phyloP scores from a whole-genome alignment of 2,888 invertebrate species.

The Xylocampa areola region DNA sequence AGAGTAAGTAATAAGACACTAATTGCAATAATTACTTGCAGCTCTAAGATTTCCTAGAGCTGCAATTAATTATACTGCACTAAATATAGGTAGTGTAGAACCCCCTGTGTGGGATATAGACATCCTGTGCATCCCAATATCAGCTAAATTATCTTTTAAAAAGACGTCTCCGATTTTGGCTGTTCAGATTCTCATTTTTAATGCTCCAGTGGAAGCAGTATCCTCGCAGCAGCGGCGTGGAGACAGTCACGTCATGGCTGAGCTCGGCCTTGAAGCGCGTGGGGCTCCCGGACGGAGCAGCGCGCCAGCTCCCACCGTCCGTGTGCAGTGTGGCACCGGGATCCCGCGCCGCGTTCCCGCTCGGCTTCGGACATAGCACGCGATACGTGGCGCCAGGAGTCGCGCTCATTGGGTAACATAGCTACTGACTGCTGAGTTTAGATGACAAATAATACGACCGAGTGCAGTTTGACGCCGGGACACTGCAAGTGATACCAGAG shows the following conservation, averaged over 20 bases:
- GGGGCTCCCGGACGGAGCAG: conserved; percentile 83
- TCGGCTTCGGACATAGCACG: conserved; percentile 97
- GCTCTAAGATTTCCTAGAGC: too few relatives aligned
- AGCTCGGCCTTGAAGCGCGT: conserved; percentile 76
- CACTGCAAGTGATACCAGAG: too few relatives aligned
- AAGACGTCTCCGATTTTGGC: too few relatives aligned
- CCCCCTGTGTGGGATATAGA: too few relatives aligned
- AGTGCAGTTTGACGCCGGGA: too few relatives aligned
- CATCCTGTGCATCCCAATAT: too few relatives aligned
- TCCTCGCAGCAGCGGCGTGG: conserved; percentile 87
- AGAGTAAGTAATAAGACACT: too few relatives aligned
- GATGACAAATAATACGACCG: too few relatives aligned
- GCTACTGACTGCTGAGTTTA: background rate
- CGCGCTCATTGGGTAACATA: conserved; percentile 95
- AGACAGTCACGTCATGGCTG: conserved; percentile 88
- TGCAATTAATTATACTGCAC: too few relatives aligned
- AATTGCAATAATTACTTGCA: too few relatives aligned
- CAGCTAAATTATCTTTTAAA: too few relatives aligned
- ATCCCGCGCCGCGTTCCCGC: conserved; percentile 96
- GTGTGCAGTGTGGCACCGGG: conserved; percentile 89
- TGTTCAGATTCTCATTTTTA: background rate
- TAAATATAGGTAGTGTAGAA: too few relatives aligned
- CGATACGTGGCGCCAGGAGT: conserved; percentile 95
- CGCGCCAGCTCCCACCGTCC: conserved; percentile 92
- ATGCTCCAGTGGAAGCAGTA: conserved; percentile 90